A percentile compares a stretch with the other conserved stretches of the same genome.
These are phyloP conservation scores for Eilema griseolum DNA, from an alignment of 2,888 invertebrate genomes.

Conservation along the genomic window DNA sequence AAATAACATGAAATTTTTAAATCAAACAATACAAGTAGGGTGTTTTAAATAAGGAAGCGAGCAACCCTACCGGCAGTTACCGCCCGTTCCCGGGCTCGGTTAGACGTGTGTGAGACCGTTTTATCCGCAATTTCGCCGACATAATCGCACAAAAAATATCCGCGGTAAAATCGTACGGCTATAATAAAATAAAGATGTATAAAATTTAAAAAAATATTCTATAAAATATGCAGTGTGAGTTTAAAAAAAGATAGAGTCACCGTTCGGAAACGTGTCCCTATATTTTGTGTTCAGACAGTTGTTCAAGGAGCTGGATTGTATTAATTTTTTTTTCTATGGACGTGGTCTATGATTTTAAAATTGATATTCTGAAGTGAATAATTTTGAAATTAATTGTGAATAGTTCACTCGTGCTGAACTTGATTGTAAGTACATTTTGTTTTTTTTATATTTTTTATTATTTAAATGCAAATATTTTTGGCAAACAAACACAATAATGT, in stretches of 20 bases:
- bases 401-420: neutral
- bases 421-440: conserved; percentile 19
- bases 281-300: conserved; percentile 17
- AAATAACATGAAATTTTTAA: conserved; percentile 13
- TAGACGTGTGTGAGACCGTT: conserved; percentile 36
- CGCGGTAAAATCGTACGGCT: conserved; percentile 38
- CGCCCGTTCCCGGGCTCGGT: conserved; percentile 74
- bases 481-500: neutral
- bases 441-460: neutral
- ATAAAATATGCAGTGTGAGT: conserved; percentile 18
- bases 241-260: conserved; percentile 13
- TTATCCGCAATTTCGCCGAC: conserved; percentile 31
- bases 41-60: conserved; percentile 23
- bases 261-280: conserved; percentile 25
- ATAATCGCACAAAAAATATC: conserved; percentile 34
- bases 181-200: conserved; percentile 46
- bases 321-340: conserved; percentile 20
- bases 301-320: conserved; percentile 13
- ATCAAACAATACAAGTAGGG: conserved; percentile 28
- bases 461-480: neutral
- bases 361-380: conserved; percentile 9
- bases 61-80: conserved; percentile 61
- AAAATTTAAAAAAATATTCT: conserved; percentile 38
- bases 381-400: conserved; percentile 6
- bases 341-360: neutral